Conservation (phyloP, 2,113 vertebrate species). For the Lagopus muta region DNA sequence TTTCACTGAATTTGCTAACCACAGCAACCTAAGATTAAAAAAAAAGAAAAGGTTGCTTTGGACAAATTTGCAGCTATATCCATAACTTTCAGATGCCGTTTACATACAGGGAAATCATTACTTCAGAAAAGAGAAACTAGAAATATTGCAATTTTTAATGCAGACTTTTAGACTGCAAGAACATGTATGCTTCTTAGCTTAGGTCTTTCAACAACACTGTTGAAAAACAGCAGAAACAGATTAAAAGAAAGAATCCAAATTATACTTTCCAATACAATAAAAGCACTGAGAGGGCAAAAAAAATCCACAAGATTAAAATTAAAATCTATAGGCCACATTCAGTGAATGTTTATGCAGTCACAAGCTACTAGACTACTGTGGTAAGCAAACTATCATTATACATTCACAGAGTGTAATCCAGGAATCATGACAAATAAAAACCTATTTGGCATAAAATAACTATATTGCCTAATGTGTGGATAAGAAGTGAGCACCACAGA, state of each 20-base stretch:
- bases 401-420: background rate
- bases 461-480: too few relatives aligned
- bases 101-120: background rate
- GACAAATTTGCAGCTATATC: background rate
- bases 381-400: background rate
- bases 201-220: background rate
- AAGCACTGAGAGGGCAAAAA: background rate
- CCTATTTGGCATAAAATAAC: background rate
- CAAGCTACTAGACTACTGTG: background rate
- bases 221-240: background rate
- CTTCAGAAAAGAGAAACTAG: background rate
- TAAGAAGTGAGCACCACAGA: background rate
- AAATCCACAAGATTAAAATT: background rate
- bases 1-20: constrained; percentile 94
- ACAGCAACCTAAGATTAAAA: constrained; percentile 84
- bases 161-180: background rate
- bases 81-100: background rate
- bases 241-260: background rate
- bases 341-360: background rate
- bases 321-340: background rate
- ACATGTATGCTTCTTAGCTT: background rate
- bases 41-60: background rate
- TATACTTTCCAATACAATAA: background rate
- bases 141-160: background rate
- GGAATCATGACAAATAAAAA: background rate